Percentiles rank a stretch among this genome's conserved stretches.
Conservation (phyloP, 2,888 invertebrate species). For the Campopleginae sp. region DNA sequence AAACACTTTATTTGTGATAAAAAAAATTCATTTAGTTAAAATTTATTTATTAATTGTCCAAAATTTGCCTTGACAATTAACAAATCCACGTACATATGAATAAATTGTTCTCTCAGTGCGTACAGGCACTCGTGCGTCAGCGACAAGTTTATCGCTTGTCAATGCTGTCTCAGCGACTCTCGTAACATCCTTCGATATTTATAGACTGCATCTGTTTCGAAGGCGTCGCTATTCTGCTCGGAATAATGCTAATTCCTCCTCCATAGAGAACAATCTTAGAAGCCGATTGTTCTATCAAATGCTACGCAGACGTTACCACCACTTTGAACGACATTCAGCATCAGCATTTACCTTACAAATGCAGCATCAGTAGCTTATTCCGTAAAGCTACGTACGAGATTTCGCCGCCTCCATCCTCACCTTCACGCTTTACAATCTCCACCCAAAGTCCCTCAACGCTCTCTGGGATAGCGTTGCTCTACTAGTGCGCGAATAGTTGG, state of each 20-base stretch:
- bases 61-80: no score
- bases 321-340: slow-evolving; percentile 72
- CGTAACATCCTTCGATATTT: slow-evolving; percentile 1
- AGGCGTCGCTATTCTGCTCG: slow-evolving; percentile 62
- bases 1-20: no score
- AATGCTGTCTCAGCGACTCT: slow-evolving; percentile 2
- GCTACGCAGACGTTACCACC: slow-evolving; percentile 50
- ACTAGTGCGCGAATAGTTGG: slow-evolving; percentile 74
- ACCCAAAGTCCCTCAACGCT: slow-evolving; percentile 46
- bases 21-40: no score
- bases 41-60: background rate
- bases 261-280: slow-evolving; percentile 76
- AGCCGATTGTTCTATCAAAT: slow-evolving; percentile 75
- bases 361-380: slow-evolving; percentile 55
- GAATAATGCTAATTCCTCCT: slow-evolving; percentile 74
- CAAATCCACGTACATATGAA: no score
- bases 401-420: slow-evolving; percentile 54
- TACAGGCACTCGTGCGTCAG: background rate
- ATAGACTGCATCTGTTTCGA: slow-evolving; percentile 14
- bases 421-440: slow-evolving; percentile 25
- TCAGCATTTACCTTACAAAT: slow-evolving; percentile 73
- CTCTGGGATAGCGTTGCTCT: slow-evolving; percentile 44
- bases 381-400: slow-evolving; percentile 48
- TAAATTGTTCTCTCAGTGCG: no score
- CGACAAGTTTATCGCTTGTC: background rate